Percentiles rank a stretch among this genome's conserved stretches.
Conservation (phyloP, 2,113 vertebrate genomes). For the Clupea harengus region DNA sequence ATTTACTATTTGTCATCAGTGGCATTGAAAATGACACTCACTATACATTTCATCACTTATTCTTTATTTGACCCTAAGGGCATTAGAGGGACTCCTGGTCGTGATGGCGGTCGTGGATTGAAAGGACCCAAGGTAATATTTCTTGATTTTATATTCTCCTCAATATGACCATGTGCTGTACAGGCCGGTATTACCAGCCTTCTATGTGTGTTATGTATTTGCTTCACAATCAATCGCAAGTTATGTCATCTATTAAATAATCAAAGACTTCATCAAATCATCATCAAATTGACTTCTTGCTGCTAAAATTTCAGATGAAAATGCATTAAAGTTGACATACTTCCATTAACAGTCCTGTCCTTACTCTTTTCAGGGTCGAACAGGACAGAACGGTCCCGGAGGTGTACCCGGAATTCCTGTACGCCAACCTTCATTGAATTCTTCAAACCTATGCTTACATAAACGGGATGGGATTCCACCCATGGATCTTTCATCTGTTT, state of each 20-base stretch:
- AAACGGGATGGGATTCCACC: neutral
- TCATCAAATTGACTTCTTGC: neutral
- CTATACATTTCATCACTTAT: neutral
- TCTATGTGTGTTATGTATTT: neutral
- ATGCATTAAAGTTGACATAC: neutral
- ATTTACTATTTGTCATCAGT: neutral
- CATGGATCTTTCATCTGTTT: neutral
- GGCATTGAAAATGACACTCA: neutral
- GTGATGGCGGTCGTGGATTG: conserved; percentile 59
- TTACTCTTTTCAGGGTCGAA: conserved; percentile 64
- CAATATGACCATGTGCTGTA: neutral
- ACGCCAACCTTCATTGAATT: conserved; percentile 42
- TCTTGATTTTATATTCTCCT: neutral
- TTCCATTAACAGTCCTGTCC: neutral
- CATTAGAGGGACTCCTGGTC: conserved; percentile 64
- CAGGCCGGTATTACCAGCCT: neutral
- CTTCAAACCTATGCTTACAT: neutral
- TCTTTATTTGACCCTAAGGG: conserved; percentile 62
- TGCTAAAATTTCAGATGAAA: neutral
- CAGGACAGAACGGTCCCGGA: conserved; percentile 71
- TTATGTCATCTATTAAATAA: neutral
- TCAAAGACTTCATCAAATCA: neutral
- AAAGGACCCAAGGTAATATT: conserved; percentile 70
- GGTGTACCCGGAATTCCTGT: conserved; percentile 72
- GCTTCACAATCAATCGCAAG: neutral